Conservation (phyloP, 2,797 vertebrate species). For the Mionectes olivaceus region DNA sequence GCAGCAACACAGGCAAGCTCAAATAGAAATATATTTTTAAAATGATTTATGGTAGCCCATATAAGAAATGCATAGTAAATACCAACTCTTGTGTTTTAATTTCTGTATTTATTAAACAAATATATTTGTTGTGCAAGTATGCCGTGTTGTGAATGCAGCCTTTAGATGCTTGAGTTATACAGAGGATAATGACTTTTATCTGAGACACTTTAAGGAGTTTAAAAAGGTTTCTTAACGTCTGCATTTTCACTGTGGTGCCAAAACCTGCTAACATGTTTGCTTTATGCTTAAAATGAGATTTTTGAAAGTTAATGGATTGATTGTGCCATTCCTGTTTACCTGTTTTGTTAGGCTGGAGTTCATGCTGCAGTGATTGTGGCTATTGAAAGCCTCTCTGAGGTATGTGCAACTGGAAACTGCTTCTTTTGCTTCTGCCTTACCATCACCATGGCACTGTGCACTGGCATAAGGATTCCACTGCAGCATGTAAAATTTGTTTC, state of each 20-base stretch:
- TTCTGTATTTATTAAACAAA: conserved; percentile 28
- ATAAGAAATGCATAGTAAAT: background rate
- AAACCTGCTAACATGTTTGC: background rate
- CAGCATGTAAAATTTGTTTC: background rate
- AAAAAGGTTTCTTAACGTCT: background rate
- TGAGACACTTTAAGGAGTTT: background rate
- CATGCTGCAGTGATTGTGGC: background rate
- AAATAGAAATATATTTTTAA: background rate
- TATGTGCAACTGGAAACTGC: background rate
- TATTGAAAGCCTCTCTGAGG: background rate
- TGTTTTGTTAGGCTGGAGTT: background rate
- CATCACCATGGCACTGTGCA: background rate
- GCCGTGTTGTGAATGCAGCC: background rate
- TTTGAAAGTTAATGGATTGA: background rate
- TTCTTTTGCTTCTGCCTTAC: background rate
- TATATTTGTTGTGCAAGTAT: background rate
- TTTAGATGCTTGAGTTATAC: background rate
- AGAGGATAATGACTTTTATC: background rate
- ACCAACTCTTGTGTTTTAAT: background rate
- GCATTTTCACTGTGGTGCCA: background rate
- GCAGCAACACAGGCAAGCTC: background rate
- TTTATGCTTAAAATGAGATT: background rate
- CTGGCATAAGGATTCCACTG: background rate
- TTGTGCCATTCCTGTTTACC: background rate
- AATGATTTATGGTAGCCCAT: background rate